Percentiles rank a stretch among this genome's conserved stretches.
Evolutionary conservation across 2,113 vertebrate species (phyloP).

Genomic region (Archocentrus centrarchus): DNA sequence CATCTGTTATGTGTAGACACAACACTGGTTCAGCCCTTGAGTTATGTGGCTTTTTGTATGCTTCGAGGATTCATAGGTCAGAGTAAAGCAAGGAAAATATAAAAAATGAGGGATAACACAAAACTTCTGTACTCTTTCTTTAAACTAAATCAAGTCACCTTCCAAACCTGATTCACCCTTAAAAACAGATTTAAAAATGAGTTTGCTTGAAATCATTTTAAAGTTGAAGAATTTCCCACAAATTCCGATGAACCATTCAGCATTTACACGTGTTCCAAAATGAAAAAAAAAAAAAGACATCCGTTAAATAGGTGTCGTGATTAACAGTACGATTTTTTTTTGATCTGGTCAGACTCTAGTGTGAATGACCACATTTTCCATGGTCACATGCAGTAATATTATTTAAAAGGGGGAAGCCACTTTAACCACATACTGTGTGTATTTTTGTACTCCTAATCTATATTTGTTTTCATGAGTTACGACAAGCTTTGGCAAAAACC

Average conservation of each 20-base stretch:
- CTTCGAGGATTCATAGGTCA: too few relatives aligned
- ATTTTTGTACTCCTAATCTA: constrained; percentile 31
- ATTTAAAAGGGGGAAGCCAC: constrained; percentile 43
- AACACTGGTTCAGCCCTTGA: too few relatives aligned
- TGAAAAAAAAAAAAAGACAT: neutral
- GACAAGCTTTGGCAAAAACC: constrained; percentile 17
- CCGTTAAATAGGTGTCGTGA: neutral
- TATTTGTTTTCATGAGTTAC: constrained; percentile 27
- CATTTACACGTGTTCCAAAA: neutral
- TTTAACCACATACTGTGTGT: constrained; percentile 5
- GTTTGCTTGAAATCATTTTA: neutral
- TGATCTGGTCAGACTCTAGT: neutral
- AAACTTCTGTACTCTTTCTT: neutral
- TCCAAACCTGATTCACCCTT: neutral
- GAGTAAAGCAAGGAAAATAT: neutral
- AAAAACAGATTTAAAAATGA: neutral
- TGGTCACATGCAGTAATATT: constrained; percentile 21
- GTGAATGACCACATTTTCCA: constrained; percentile 19
- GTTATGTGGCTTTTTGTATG: too few relatives aligned
- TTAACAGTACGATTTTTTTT: neutral
- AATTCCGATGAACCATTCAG: too few relatives aligned
- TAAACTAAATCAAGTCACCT: neutral
- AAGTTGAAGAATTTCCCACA: neutral
- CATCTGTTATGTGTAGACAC: too few relatives aligned
- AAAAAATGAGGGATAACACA: neutral